Evolutionary conservation across 2,888 invertebrate genomes (phyloP), one percentile per base, ranked within the genome.

Genomic region (Aplocera efformata): DNA sequence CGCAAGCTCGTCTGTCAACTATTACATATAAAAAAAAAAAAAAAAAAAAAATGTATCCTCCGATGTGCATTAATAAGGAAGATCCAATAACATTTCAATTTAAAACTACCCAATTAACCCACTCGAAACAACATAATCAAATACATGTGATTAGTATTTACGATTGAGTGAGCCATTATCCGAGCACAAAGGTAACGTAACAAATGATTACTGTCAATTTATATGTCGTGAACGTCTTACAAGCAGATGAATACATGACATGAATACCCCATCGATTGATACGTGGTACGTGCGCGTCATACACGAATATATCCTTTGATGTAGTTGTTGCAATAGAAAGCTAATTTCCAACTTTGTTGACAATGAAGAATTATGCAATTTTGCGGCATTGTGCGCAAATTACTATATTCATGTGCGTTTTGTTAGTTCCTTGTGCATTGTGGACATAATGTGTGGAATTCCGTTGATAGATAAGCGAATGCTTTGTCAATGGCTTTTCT

Each of bases 281-380:
- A 56, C 52, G 56, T 60, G 56, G 59, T n/a, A 3, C 13, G 13
- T 17, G 5, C 13, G 43, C 47, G 46, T 50, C 42, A 42, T 42
- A 61, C 53, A 53, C 54, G 48, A 67, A 67, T n/a, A n/a, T n/a
- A 65, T 70, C 63, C 65, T 72, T 67, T 63, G 66, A 67, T 66
- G 56, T 52, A 56, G 56, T 54, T 59, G 58, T 60, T 55, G 53
- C 58, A 45, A 63, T 72, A 74, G 68, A 77, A 79, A 77, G 79
- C 60, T 63, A 72, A 68, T 72, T 72, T 66, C 66, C 63, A 64
- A 63, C 60, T 66, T 63, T 67, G 72, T 72, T 73, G 77, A 77
- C 74, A 73, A 74, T 70, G 60, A 62, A 48, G 50, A 48, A 60
- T 79, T 80, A 75, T 73, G 68, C 70, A 79, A 82, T 78, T 72